These are phyloP conservation scores for Zaprionus kolodkinae DNA, from an alignment of 1,140 invertebrate genomes.

Conservation along the genomic window DNA sequence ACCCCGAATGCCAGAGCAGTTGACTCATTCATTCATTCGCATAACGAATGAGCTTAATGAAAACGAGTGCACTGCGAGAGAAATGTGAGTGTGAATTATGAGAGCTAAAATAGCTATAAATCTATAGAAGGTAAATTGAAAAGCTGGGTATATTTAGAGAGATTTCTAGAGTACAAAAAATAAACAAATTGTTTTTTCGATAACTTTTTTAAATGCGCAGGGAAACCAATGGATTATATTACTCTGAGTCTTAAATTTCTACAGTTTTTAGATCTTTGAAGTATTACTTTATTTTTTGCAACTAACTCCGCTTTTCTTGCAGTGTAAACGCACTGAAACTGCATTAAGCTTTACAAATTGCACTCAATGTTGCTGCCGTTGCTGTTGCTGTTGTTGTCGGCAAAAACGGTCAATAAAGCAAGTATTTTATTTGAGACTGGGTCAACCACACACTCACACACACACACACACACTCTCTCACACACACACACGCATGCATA, in stretches of 20 bases:
- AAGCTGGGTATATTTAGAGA: no score
- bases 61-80: slow-evolving; percentile 6
- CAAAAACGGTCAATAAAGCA: slow-evolving; percentile 45
- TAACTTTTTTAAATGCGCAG: no score
- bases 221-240: no score
- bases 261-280: no score
- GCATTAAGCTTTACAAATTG: slow-evolving; percentile 16
- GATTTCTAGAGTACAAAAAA: no score
- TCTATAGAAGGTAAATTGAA: no score
- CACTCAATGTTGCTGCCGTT: slow-evolving; percentile 6
- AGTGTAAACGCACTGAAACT: slow-evolving; percentile 12
- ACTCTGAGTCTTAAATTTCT: no score
- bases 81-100: background rate
- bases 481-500: slow-evolving; percentile 8
- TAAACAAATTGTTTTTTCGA: no score
- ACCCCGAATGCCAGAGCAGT: background rate
- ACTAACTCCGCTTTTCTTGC: background rate
- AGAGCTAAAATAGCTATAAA: no score
- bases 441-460: slow-evolving; percentile 30
- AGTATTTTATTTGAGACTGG: slow-evolving; percentile 41
- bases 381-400: slow-evolving; percentile 2
- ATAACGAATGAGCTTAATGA: slow-evolving; percentile 5
- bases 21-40: background rate
- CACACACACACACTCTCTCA: slow-evolving; percentile 10
- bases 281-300: background rate